Conservation (phyloP, 1,140 invertebrate genomes). For the Portunus trituberculatus region DNA sequence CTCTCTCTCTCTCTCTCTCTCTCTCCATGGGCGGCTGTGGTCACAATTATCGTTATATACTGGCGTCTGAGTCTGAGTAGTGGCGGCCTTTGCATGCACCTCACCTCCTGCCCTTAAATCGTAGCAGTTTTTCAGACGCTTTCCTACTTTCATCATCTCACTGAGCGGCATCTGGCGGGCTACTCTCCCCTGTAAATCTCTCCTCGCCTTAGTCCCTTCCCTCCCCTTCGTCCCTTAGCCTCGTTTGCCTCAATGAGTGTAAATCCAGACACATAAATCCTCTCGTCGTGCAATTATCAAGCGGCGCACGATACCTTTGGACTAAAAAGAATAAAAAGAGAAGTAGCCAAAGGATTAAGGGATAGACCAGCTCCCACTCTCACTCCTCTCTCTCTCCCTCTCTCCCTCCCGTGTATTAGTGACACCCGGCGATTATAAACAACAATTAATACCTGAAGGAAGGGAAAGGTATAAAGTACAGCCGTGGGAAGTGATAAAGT, state of each 20-base stretch:
- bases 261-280: background rate
- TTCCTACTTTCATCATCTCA: background rate
- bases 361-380: too few relatives aligned
- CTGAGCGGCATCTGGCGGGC: too few relatives aligned
- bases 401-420: too few relatives aligned
- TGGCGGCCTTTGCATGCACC: too few relatives aligned
- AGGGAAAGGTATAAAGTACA: background rate
- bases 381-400: too few relatives aligned
- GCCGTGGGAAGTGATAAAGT: background rate
- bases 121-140: background rate
- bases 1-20: too few relatives aligned
- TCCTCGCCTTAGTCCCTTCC: background rate
- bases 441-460: background rate
- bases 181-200: background rate
- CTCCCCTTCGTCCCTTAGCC: background rate
- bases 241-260: background rate
- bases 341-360: too few relatives aligned
- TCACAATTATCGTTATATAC: too few relatives aligned
- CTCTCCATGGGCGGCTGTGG: too few relatives aligned
- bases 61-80: too few relatives aligned
- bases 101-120: too few relatives aligned
- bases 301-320: background rate
- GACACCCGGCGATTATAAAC: background rate
- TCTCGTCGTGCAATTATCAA: background rate
- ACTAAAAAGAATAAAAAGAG: background rate